Base-by-base conservation (phyloP, 2,113 vertebrate species). In the Sialia sialis region DNA sequence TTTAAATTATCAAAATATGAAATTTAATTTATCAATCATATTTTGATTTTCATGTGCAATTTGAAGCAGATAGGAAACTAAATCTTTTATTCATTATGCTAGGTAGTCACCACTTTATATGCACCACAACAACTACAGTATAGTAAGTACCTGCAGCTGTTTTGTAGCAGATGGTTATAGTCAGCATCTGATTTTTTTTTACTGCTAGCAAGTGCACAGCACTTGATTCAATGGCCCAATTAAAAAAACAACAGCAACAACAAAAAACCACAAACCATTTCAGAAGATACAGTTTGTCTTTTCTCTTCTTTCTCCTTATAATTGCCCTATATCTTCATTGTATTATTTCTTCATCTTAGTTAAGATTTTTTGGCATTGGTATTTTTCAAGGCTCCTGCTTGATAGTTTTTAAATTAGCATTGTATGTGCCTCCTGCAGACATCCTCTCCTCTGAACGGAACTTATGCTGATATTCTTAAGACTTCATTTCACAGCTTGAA, bases 141-240 rank as follows among this genome's bases (percentile, higher is more conserved):
- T 10, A 77, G 72, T 84, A 94, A 93, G 79, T 77, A 95, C 55
- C 63, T 91, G 84, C 93, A 96, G 93, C 93, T 96, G 84, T 87
- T 94, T 91, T 51, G 70, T 62, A 90, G 67, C 96, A 96, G 92
- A 96, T 96, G 92, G 85, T 88, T 80, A 48, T 29, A 91, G 90
- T 94, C 76, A 96, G 70, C 8, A 6, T 59, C 56, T 66, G 79
- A 89, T 30, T 11, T 69, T 46, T 91, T 54, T 91, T 93, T 46
- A 77, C 27, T 84, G 21, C 27, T 87, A 64, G 66, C 2, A 30
- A 90, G 66, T 76, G 56, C 51, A 91, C 9, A 84, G n/a, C 13
- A 60, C 80, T 94, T 86, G 52, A 78, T 90, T 90, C 60, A 92
- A 69, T 36, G 20, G 34, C n/a, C 21, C 44, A 90, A 66, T 55